Evolutionary conservation across 2,888 invertebrate genomes (phyloP), one percentile per base, ranked within the genome.

Genomic region (Podabrus alpinus): DNA sequence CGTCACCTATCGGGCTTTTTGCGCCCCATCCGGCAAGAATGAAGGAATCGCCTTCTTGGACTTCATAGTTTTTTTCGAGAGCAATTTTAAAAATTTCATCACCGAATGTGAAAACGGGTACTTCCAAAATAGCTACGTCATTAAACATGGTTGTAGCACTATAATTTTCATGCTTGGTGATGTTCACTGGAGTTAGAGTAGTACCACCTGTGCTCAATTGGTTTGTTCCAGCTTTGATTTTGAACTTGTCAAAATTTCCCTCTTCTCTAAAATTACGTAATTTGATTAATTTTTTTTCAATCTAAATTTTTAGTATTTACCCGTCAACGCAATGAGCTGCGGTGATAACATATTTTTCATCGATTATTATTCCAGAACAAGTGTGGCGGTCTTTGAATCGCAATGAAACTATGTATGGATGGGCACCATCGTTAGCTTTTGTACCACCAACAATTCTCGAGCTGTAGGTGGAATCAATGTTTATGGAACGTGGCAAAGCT

Each of bases 1-100:
- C 81, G 1, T 81, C 80, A 24, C 91, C 91, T 16, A 90, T 90
- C 80, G 89, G 91, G 13, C 87, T 87, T 17, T 86, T 82, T 67
- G 87, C 84, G 5, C 80, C 80, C 80, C 80, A 81, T 10, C 80
- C 79, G 11, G 86, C 88, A n/a, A n/a, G 3, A 90, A 86, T 11
- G 86, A 86, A n/a, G n/a, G n/a, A n/a, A n/a, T n/a, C n/a, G n/a
- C n/a, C n/a, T n/a, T n/a, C n/a, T n/a, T n/a, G n/a, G n/a, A n/a
- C n/a, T n/a, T n/a, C n/a, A n/a, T n/a, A n/a, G n/a, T n/a, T n/a
- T n/a, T n/a, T 5, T 88, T 87, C 0, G 92, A 64, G 1, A 5
- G 9, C 16, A n/a, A 64, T 64, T 5, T 17, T n/a, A 13, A 19
- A 19, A n/a, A n/a, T n/a, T n/a, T n/a, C n/a, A n/a, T n/a, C n/a